A percentile compares a stretch with the other conserved stretches of the same genome.
phyloP scores from a whole-genome alignment of 2,113 vertebrate species.

The Microtus richardsoni region DNA sequence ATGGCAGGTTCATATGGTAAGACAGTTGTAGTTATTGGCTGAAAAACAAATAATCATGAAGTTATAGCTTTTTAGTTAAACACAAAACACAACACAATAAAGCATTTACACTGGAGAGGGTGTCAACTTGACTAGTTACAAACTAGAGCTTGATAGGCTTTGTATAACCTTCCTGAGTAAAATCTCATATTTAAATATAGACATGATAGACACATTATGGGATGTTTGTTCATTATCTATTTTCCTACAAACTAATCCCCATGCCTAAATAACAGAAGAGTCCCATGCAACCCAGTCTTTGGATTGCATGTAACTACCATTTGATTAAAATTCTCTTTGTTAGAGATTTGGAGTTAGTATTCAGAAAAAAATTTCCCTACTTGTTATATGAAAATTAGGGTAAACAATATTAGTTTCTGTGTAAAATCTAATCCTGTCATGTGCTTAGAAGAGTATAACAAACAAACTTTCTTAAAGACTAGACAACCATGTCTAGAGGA shows the following conservation, averaged over 20 bases:
- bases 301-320: not conserved
- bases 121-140: not conserved
- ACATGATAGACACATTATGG: not conserved
- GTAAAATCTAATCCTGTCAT: not conserved
- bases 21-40: slow-evolving; percentile 91
- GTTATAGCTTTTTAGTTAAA: not conserved
- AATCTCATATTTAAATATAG: not conserved
- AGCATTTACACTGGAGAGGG: not conserved
- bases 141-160: slow-evolving; percentile 12
- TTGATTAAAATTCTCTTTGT: slow-evolving; percentile 2
- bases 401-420: not conserved
- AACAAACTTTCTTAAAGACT: not conserved
- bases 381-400: not conserved
- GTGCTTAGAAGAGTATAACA: not conserved
- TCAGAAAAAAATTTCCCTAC: not conserved
- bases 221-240: not conserved
- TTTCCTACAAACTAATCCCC: not conserved
- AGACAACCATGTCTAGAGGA: not conserved
- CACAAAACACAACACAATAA: not conserved
- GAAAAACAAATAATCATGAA: slow-evolving; percentile 46
- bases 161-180: slow-evolving; percentile 10
- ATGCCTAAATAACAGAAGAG: not conserved
- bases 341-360: slow-evolving; percentile 11
- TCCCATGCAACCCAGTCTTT: not conserved
- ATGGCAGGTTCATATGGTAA: not conserved